A percentile compares a stretch with the other conserved stretches of the same genome.
Evolutionary conservation across 2,888 invertebrate species (phyloP).

Genomic region (Lampropteryx suffumata): DNA sequence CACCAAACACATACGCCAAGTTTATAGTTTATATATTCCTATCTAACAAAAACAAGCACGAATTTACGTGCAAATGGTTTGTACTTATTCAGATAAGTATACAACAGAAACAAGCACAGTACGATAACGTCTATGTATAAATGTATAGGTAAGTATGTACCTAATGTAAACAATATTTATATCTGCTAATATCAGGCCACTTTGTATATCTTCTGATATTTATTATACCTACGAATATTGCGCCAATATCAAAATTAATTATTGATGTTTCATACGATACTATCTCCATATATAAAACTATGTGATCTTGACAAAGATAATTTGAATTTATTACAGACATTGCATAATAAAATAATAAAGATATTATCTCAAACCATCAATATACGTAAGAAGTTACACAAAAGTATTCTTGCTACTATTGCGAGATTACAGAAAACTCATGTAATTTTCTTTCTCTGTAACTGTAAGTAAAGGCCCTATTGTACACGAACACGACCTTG

Average conservation of each 20-base stretch:
- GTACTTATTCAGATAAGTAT: no score
- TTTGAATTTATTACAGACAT: background rate
- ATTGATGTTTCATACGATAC: background rate
- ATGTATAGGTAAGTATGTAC: no score
- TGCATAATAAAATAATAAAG: background rate
- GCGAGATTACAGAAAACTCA: no score
- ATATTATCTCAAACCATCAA: background rate
- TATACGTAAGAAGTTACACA: background rate
- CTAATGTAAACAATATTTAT: conserved; percentile 41
- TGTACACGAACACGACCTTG: no score
- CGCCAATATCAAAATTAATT: background rate
- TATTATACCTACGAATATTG: conserved; percentile 3
- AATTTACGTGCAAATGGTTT: no score
- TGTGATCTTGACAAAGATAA: background rate
- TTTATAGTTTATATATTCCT: no score
- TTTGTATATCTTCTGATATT: conserved; percentile 4
- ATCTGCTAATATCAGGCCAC: conserved; percentile 37
- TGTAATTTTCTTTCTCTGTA: no score
- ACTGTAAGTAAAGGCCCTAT: no score
- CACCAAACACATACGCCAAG: no score
- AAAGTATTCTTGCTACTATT: background rate
- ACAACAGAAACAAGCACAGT: conserved; percentile 31
- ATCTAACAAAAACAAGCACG: no score
- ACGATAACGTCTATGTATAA: conserved; percentile 38
- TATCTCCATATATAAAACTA: background rate